Evolutionary conservation across 2,113 vertebrate genomes (phyloP), one percentile per base, ranked within the genome.

Genomic region (Mixornis gularis): DNA sequence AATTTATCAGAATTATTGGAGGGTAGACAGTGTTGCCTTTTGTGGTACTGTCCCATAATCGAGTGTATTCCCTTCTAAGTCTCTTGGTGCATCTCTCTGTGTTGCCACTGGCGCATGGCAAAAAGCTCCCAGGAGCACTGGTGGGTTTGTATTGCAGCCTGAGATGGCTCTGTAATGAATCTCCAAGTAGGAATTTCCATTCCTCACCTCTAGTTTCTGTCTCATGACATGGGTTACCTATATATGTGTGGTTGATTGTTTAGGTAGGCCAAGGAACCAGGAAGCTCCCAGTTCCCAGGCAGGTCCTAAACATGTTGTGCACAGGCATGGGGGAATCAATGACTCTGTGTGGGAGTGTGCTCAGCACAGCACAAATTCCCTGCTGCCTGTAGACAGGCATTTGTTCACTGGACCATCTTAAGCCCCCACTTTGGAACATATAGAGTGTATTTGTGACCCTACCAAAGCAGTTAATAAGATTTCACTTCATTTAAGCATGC

Each of bases 241-340:
- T 53, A 1, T 15, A 7, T 0, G 0, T 27, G 53, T 46, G 46
- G 49, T 3, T 76, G 26, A 8, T 7, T 27, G 27, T 71, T 80
- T 30, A 52, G 64, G 10, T 26, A 32, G 29, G 32, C 38, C 51
- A 43, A 85, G 0, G n/a, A 56, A 22, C 7, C 56, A 30, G 69
- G 59, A 82, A 56, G 32, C 27, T 88, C 32, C 43, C 13, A 22
- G 25, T 29, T 15, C 14, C 16, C 43, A 15, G 53, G 32, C 12
- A 34, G 60, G 40, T 60, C 40, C 29, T 74, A 34, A 40, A 40
- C 8, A 8, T 0, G 1, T 36, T 10, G 22, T 55, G 11, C 13
- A 1, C 2, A 4, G 60, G 7, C 3, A 0, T 0, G 1, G 6
- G 27, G 16, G 5, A 26, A 63, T 18, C 0, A 0, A 2, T 26